Evolutionary conservation across 2,113 vertebrate genomes (phyloP), one percentile per base, ranked within the genome.

Genomic region (Craseonycteris thonglongyai): DNA sequence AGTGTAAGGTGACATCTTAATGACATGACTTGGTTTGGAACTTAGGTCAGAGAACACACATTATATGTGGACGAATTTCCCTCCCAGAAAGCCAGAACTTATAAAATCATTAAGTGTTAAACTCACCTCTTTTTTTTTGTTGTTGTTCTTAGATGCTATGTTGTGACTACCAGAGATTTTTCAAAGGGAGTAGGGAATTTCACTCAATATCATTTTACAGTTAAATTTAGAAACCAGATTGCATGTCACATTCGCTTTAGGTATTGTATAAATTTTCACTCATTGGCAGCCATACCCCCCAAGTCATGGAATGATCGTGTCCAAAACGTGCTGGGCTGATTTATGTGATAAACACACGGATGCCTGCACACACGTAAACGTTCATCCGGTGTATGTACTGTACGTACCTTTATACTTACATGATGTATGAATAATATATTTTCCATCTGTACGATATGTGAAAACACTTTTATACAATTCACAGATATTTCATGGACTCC

Each of bases 1-100:
- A 74, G 80, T 79, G 11, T 59, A 85, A 68, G 42, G 78, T 92
- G 54, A 68, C 21, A 79, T 90, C 72, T 82, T 95, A 78, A 83
- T 94, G 83, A 54, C 9, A 59, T 74, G 84, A 35, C 30, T 81
- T 63, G 6, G 33, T 68, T n/a, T 61, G 42, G 28, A 78, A 40
- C 83, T 76, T 54, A 86, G 35, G 18, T 74, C 38, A 75, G 69
- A 83, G 59, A 42, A 38, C 14, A 6, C 19, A 47, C 26, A 42
- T 12, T 42, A 4, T 71, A 30, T 71, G 51, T 54, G 18, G 30
- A 82, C 82, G 38, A 7, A 24, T 19, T 88, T 61, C n/a, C 11
- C 21, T 88, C 7, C 3, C 1, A 18, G 35, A 40, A 35, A 74
- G 24, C 19, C 26, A 35, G 59, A 74, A 26, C 15, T 5, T 88